Base-by-base conservation (phyloP, 2,888 invertebrate species). In the Apocheima hispidaria region DNA sequence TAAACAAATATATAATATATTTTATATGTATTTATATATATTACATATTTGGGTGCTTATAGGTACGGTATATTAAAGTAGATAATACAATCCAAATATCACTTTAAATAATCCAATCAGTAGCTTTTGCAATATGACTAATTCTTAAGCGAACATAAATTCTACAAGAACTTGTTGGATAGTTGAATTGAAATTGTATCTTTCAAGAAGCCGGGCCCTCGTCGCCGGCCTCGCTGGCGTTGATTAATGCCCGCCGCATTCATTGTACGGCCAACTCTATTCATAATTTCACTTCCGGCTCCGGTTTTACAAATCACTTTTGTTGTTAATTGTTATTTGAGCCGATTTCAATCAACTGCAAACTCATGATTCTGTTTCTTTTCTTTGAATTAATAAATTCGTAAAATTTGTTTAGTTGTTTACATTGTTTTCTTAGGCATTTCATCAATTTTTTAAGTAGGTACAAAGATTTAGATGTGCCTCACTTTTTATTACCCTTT, bases 311-410 rank as follows among this genome's bases (percentile, higher is more conserved):
- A 56, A 61, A 57, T 57, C 56, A 48, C 52, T 62, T 60, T 62
- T 62, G 61, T 53, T 62, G 48, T 57, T 44, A 30, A 55, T 57
- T 53, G 53, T 53, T 54, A 49, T 53, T 60, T 54, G 46, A 21
- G 33, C 26, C 53, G 35, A 54, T 60, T 60, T 49, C 43, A 54
- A 48, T 38, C 50, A 26, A 43, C 54, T 50, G 41, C 53, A 16
- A 23, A 36, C 7, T 49, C 51, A 33, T 53, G 53, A 35, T 23
- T 30, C 40, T 38, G 43, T 38, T 51, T 57, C 21, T 36, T 48
- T 48, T 55, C 16, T 28, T 20, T 35, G 12, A 21, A 20, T 6
- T 4, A 30, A 30, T 14, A 49, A 35, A 33, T 9, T 20, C 9
- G 20, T 9, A 5, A 12, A 51, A 14, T 38, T 40, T n/a, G n/a